Percentiles rank a stretch among this genome's conserved stretches.
Conservation (phyloP, 2,888 invertebrate species). For the Boloria selene region DNA sequence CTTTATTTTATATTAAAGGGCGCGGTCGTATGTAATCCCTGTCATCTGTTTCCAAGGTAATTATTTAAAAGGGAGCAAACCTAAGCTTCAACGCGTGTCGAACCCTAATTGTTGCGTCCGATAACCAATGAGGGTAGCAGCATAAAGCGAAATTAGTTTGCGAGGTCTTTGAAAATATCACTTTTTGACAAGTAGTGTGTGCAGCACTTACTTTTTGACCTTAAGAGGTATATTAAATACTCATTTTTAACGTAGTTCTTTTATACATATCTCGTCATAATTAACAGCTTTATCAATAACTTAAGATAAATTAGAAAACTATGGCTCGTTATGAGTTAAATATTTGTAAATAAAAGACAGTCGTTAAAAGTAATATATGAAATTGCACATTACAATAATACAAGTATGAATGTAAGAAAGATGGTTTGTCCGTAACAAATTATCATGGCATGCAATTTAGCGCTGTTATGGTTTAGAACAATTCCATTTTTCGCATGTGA, state of each 20-base stretch:
- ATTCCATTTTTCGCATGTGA: conserved; percentile 41
- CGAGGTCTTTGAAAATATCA: conserved; percentile 26
- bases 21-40: conserved; percentile 66
- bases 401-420: background rate
- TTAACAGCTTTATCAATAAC: no score
- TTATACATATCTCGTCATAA: no score
- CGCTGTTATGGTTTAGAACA: conserved; percentile 28
- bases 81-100: conserved; percentile 73
- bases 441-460: conserved; percentile 7
- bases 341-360: background rate
- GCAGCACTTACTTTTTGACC: background rate
- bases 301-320: no score
- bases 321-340: no score
- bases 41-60: conserved; percentile 80
- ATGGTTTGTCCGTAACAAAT: conserved; percentile 1
- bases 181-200: conserved; percentile 11
- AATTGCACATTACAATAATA: background rate
- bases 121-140: conserved; percentile 67
- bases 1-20: conserved; percentile 55
- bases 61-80: conserved; percentile 77
- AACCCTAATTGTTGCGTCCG: conserved; percentile 75
- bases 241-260: no score
- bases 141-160: conserved; percentile 40
- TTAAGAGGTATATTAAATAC: background rate
- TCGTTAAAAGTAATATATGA: background rate